Evolutionary conservation across 2,113 vertebrate species (phyloP).

Genomic region (Pica pica): DNA sequence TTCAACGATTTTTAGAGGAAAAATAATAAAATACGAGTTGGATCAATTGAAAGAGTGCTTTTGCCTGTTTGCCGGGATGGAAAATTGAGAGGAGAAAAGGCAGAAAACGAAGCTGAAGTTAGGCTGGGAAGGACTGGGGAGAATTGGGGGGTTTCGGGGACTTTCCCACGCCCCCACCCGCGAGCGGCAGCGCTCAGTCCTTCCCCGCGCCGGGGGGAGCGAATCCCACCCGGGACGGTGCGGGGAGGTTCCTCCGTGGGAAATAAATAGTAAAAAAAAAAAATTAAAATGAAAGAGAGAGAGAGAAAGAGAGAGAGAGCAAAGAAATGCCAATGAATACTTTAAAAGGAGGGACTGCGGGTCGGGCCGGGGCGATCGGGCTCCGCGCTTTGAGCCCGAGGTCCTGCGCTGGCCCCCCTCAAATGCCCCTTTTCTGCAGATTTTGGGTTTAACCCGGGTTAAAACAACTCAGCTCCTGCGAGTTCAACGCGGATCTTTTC

Average conservation of each 20-base stretch:
- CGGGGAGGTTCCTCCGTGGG: background rate
- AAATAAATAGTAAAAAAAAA: background rate
- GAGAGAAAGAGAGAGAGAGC: accelerated
- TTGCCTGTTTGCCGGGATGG: background rate
- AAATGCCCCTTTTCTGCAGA: background rate
- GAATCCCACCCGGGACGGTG: background rate
- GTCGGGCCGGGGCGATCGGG: background rate
- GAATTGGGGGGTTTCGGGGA: background rate
- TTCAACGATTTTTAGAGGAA: background rate
- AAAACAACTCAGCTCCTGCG: background rate
- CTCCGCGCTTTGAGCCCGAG: background rate
- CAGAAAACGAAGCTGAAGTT: background rate
- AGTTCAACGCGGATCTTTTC: background rate
- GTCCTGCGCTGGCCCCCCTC: accelerated
- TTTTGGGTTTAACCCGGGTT: background rate
- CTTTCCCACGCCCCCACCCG: background rate
- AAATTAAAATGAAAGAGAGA: too few relatives aligned
- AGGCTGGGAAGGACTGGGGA: background rate
- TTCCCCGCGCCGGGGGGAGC: background rate
- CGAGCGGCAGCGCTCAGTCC: accelerated
- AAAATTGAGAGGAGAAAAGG: background rate
- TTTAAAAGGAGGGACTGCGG: background rate
- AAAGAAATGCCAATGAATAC: background rate
- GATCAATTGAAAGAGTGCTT: background rate
- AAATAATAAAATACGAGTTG: background rate